Evolutionary conservation across 2,113 vertebrate species (phyloP), one percentile per base, ranked within the genome.

Genomic region (Erpornis zantholeuca): DNA sequence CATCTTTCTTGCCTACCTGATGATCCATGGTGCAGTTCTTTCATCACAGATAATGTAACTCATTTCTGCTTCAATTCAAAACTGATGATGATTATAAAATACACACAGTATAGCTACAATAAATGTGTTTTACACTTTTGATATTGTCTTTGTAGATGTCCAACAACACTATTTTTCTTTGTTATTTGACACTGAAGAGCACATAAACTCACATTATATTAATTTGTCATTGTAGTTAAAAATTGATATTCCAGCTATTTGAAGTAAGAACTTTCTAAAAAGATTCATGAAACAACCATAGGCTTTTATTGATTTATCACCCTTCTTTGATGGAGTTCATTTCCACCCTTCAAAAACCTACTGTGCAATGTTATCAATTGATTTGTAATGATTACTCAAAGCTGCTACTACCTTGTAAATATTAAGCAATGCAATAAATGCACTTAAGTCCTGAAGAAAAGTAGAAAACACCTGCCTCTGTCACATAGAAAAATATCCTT

Each of bases 301-400:
- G 36, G 23, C 5, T 75, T 90, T 28, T 44, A 81, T 69, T 86
- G 76, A 93, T 91, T 88, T 81, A 73, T 49, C 28, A 68, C 45
- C 15, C 14, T 56, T 77, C 36, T 87, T 95, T 69, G 33, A 54
- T 22, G 8, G 28, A 52, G n/a, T 80, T 87, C 53, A 57, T 35
- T 83, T 82, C 47, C 38, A 59, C 35, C 63, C 42, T 93, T 63
- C 70, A 79, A 80, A 91, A 89, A 63, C 24, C 13, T 53, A 57
- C 61, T 54, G 22, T 85, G 28, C 25, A 72, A 40, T 4, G 5
- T 40, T 88, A 90, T 77, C 73, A 79, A 76, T 82, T 86, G 87
- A 95, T 94, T 95, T 90, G 68, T 50, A 92, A 54, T 68, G 47
- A 93, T 86, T 77, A 75, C 44, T 78, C 57, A 84, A 72, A 75